These are phyloP conservation scores for Orgyia antiqua DNA, from an alignment of 2,888 invertebrate species.

Conservation along the genomic window DNA sequence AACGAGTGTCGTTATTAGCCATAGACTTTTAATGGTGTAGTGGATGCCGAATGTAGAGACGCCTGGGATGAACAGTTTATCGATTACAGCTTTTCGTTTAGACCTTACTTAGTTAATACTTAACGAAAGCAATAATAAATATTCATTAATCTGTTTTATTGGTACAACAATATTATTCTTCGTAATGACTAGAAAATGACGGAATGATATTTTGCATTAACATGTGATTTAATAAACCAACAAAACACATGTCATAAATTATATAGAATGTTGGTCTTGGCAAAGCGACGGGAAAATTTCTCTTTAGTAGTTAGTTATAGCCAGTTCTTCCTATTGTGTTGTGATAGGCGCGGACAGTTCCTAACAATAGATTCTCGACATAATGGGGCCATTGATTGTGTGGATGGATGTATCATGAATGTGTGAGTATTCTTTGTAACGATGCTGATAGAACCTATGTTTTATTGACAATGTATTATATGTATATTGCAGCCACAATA, in stretches of 20 bases:
- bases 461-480: constrained; percentile 31
- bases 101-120: too few relatives aligned
- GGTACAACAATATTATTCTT: too few relatives aligned
- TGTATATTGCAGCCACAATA: background rate
- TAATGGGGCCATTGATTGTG: constrained; percentile 73
- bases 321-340: constrained; percentile 58
- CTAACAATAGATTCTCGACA: constrained; percentile 67
- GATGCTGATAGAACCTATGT: constrained; percentile 36
- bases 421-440: constrained; percentile 47
- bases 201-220: too few relatives aligned
- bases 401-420: constrained; percentile 50
- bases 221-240: background rate
- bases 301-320: constrained; percentile 38
- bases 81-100: too few relatives aligned
- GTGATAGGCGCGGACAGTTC: constrained; percentile 66
- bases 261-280: constrained; percentile 23
- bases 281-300: constrained; percentile 44
- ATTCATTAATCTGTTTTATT: too few relatives aligned
- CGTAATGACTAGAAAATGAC: too few relatives aligned
- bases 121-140: too few relatives aligned
- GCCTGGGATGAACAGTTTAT: too few relatives aligned
- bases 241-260: constrained; percentile 15
- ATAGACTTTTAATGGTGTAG: too few relatives aligned
- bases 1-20: too few relatives aligned
- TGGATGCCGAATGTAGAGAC: too few relatives aligned